Evolutionary conservation across 2,888 invertebrate genomes (phyloP), one percentile per base, ranked within the genome.

Genomic region (Acanthosepion esculentum): DNA sequence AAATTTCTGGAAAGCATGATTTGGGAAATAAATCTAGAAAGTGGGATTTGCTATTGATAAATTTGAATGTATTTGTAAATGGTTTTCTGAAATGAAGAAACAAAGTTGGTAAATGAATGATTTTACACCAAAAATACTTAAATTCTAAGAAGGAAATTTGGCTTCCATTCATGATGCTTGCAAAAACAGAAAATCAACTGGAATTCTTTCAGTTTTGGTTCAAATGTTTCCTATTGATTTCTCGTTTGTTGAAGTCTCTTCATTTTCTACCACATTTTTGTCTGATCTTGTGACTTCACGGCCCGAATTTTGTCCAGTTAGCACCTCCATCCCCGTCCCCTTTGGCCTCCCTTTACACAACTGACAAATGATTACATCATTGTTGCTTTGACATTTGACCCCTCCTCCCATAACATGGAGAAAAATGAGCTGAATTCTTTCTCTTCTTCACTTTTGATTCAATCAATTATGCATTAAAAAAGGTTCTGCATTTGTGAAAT

Each of bases 311-410:
- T 78, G 78, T 10, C 78, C 29, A 78, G 29, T 78, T n/a, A n/a
- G n/a, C 78, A 78, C 78, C 78, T 78, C n/a, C 78, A 6, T 78
- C 15, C n/a, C 18, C 10, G 10, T 15, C n/a, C 29, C 29, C 29
- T 12, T 10, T 7, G 29, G 29, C 6, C 55, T 20, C 20, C 23
- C 59, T 59, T 23, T 10, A 29, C n/a, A n/a, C 29, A 78, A 78
- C 78, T 29, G 78, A 78, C 78, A 78, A 41, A 78, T n/a, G 78
- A 78, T 78, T 78, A 78, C 78, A 78, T 78, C 78, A 78, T 78
- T 78, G 78, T 78, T 78, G 8, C 4, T n/a, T n/a, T 12, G 29
- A 78, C 78, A n/a, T 78, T 78, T n/a, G 29, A 78, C 78, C 78
- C n/a, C 78, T 78, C n/a, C 78, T 78, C n/a, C n/a, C n/a, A 64